Evolutionary conservation across 2,797 vertebrate species (phyloP).

Genomic region (Rhabdophis nuchalis): DNA sequence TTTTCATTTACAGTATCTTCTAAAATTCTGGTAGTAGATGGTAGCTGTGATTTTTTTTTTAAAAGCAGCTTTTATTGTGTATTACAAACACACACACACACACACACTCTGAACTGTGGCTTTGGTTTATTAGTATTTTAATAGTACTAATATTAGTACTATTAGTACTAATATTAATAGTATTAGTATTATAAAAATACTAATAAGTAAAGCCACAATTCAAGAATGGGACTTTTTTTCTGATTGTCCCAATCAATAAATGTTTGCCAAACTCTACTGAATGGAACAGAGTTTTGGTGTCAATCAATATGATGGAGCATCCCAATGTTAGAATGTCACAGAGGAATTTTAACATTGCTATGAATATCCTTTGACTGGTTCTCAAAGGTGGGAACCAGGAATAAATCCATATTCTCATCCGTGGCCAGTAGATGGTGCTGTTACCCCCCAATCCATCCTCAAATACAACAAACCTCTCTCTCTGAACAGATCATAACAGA

Average conservation of each 20-base stretch:
- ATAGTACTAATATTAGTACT: too few relatives aligned
- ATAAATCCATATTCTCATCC: rapidly evolving
- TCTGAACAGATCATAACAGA: constrained; percentile 89
- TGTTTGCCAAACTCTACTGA: background rate
- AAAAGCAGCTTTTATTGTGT: background rate
- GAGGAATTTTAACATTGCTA: background rate
- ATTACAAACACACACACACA: too few relatives aligned
- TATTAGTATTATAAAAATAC: background rate
- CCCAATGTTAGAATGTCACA: background rate
- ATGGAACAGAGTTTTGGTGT: background rate
- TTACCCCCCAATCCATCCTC: constrained; percentile 1
- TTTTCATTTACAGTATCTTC: background rate
- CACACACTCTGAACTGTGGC: too few relatives aligned
- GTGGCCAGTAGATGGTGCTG: constrained; percentile 68
- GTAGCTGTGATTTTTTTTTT: background rate
- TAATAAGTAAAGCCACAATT: background rate
- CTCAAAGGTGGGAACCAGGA: background rate
- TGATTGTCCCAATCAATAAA: background rate
- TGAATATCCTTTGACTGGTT: background rate
- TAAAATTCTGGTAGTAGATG: background rate
- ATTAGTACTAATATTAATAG: too few relatives aligned
- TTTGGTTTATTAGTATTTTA: too few relatives aligned
- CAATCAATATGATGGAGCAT: background rate
- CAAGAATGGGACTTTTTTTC: background rate
- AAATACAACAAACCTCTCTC: background rate